A percentile compares a stretch with the other conserved stretches of the same genome.
Evolutionary conservation across 2,113 vertebrate genomes (phyloP).

Genomic region (Lichenostomus cassidix): DNA sequence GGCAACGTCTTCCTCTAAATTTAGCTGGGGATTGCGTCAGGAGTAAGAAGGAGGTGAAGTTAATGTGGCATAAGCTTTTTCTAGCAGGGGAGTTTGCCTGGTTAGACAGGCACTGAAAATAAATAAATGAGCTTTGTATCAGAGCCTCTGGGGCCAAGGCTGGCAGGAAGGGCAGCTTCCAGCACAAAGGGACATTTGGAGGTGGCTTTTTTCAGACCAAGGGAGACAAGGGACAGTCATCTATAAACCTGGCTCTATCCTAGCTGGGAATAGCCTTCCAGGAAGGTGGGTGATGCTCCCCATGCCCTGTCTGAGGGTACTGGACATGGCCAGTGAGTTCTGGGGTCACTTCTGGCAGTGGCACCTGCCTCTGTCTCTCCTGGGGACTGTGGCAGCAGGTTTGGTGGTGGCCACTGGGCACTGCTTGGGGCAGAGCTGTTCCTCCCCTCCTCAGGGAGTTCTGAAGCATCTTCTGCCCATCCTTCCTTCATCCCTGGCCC

Average conservation of each 20-base stretch:
- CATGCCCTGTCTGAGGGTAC: neutral
- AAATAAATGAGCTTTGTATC: neutral
- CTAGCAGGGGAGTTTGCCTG: neutral
- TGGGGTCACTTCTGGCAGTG: neutral
- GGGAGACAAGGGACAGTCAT: neutral
- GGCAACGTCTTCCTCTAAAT: slow-evolving; percentile 24
- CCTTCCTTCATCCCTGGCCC: neutral
- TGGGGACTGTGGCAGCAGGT: neutral
- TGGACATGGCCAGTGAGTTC: neutral
- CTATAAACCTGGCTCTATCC: neutral
- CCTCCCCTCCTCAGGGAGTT: neutral
- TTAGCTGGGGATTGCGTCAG: slow-evolving; percentile 39
- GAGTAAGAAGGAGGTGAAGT: slow-evolving; percentile 41
- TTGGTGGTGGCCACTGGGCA: neutral
- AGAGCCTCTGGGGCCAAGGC: neutral
- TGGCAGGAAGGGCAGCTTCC: neutral
- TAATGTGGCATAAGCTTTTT: slow-evolving; percentile 28
- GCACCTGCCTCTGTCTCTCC: neutral
- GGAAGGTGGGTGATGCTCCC: neutral
- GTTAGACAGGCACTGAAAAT: slow-evolving; percentile 6
- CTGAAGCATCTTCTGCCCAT: neutral
- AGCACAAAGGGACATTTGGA: neutral
- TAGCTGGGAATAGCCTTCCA: neutral
- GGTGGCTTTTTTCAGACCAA: neutral
- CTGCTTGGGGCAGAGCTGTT: neutral